Evolutionary conservation across 92 coral and sea anemone genomes (phyloP).

Genomic region (Actinernus sp.): DNA sequence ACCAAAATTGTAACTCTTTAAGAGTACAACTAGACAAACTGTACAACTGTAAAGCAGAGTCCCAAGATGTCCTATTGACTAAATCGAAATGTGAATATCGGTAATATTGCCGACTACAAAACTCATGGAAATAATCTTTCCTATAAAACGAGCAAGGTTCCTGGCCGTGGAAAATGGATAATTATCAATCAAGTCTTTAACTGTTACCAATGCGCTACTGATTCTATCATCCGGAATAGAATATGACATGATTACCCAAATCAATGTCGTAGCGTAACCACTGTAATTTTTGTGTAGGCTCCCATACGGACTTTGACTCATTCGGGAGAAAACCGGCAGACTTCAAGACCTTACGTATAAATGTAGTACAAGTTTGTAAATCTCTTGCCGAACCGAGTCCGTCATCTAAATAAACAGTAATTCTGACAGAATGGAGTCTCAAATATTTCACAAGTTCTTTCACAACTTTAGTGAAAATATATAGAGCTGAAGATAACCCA

Average conservation of each 20-base stretch:
- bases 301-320: conserved; percentile 3
- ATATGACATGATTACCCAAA: not conserved
- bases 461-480: conserved; percentile 19
- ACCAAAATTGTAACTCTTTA: conserved; percentile 37
- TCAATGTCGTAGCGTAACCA: conserved; percentile 4
- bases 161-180: conserved; percentile 11
- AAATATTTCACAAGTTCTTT: conserved; percentile 9
- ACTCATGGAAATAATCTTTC: conserved; percentile 46
- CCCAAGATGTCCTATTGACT: conserved; percentile 25
- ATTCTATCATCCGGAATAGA: conserved; percentile 4
- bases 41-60: conserved; percentile 1
- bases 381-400: conserved; percentile 17
- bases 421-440: conserved; percentile 21
- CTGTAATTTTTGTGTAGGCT: not conserved
- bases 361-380: not conserved
- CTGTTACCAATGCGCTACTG: not conserved
- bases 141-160: conserved; percentile 22
- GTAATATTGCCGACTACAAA: conserved; percentile 34
- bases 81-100: conserved; percentile 39
- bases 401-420: conserved; percentile 37
- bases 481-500: conserved; percentile 29
- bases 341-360: not conserved
- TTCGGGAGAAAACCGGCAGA: conserved; percentile 4
- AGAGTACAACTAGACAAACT: conserved; percentile 6
- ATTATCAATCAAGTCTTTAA: not conserved